Evolutionary conservation across 2,113 vertebrate genomes (phyloP), one percentile per base, ranked within the genome.

Genomic region (Verasper variegatus): DNA sequence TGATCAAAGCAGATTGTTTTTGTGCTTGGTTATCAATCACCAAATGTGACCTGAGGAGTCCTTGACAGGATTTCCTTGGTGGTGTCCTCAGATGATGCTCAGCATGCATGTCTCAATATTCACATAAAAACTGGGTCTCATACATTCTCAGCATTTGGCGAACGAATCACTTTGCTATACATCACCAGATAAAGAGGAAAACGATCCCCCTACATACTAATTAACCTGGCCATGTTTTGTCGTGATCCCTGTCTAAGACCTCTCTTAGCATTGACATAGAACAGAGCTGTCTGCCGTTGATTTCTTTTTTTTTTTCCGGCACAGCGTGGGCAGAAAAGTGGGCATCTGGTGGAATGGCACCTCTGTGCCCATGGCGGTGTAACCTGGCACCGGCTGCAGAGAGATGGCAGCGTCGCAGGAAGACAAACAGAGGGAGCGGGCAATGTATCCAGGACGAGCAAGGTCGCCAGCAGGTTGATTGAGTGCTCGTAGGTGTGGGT

Each of bases 401-500:
- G 76, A 37, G 76, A 71, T 76, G 71, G 66, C 84, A 76, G 79
- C 61, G 68, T 73, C 79, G 87, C 68, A 71, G 63, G 54, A 80
- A 78, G 75, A 86, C 78, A 80, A 88, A 87, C 76, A 55, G 67
- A 54, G 76, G 71, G 77, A 83, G 79, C 75, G 14, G 75, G 68
- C 79, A 59, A 77, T 26, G 83, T 89, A 94, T 93, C 82, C 88
- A 87, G 93, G 91, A 92, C 89, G 76, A 86, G 84, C 91, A 93
- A 94, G 93, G 93, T 93, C 88, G 76, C 81, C 81, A 74, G 80
- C 89, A 82, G 87, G 84, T 89, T 91, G 89, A 93, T 92, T 89
- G 88, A 91, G 81, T 70, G 88, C 93, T 93, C 42, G 78, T 89
- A 93, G 92, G 92, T 88, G 86, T 85, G 81, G 91, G 92, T 94